phyloP scores from a whole-genome alignment of 2,888 invertebrate genomes.

The Temnothorax unifasciatus region DNA sequence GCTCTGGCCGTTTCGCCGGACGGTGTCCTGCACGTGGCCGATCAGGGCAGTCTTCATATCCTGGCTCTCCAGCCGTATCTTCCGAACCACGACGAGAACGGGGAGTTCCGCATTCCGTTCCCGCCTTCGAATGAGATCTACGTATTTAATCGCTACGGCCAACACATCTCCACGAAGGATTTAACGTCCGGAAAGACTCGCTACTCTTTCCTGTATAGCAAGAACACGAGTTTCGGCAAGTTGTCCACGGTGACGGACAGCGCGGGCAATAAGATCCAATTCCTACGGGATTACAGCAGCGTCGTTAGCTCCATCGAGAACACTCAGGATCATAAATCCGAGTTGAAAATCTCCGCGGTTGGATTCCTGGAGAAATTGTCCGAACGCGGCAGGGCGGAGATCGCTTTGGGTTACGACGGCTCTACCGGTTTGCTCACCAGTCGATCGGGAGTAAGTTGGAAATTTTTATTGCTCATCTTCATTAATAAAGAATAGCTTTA shows the following conservation, averaged over 20 bases:
- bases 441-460: constrained; percentile 90
- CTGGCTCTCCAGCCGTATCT: constrained; percentile 95
- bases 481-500: background rate
- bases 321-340: constrained; percentile 96
- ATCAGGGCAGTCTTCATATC: constrained; percentile 96
- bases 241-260: constrained; percentile 97
- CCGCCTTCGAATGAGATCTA: constrained; percentile 97
- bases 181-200: constrained; percentile 97
- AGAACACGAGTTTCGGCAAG: constrained; percentile 98
- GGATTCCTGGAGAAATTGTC: constrained; percentile 95
- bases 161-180: constrained; percentile 98
- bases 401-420: constrained; percentile 96
- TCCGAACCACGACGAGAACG: constrained; percentile 94
- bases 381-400: constrained; percentile 95
- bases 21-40: constrained; percentile 98
- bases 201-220: constrained; percentile 98
- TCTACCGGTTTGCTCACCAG: constrained; percentile 95
- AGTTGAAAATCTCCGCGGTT: constrained; percentile 96
- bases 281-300: constrained; percentile 96
- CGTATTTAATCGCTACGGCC: constrained; percentile 98
- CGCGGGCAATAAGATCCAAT: constrained; percentile 96
- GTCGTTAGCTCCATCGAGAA: constrained; percentile 97
- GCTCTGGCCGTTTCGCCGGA: constrained; percentile 97
- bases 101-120: constrained; percentile 97
- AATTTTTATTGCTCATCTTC: constrained; percentile 17